Percentiles rank a stretch among this genome's conserved stretches.
These are phyloP conservation scores for Phallusia fumigata DNA, from an alignment of 23 tunicate genomes.

Conservation along the genomic window DNA sequence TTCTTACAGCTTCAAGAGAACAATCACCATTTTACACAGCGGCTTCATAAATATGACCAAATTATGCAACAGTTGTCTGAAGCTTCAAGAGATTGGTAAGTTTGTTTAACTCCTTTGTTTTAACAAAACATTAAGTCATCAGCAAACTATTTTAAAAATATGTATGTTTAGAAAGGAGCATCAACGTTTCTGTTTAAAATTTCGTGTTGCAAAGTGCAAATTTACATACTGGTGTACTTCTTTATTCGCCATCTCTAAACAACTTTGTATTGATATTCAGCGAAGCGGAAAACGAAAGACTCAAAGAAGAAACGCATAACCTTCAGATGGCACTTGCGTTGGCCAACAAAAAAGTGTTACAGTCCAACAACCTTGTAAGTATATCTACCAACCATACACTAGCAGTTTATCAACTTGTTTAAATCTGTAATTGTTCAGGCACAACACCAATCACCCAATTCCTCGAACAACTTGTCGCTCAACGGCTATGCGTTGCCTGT, in stretches of 20 bases:
- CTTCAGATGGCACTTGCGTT: slow-evolving; percentile 39
- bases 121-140: no score
- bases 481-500: slow-evolving; percentile 9
- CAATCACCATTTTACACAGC: slow-evolving; percentile 52
- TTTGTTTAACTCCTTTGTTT: background rate
- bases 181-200: no score
- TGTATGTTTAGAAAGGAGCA: no score
- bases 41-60: slow-evolving; percentile 40
- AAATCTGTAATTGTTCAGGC: no score
- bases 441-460: slow-evolving; percentile 53
- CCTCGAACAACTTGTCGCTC: slow-evolving; percentile 13
- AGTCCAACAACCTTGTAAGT: background rate
- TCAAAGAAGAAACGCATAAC: slow-evolving; percentile 49
- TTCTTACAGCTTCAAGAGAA: slow-evolving; percentile 42
- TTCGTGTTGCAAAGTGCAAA: no score
- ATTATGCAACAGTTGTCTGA: slow-evolving; percentile 49
- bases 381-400: no score
- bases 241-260: no score
- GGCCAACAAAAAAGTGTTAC: slow-evolving; percentile 28
- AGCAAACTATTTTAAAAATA: no score
- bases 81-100: slow-evolving; percentile 52
- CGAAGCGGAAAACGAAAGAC: slow-evolving; percentile 46
- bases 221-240: no score
- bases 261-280: slow-evolving; percentile 2
- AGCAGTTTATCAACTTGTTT: no score